Evolutionary conservation across 2,797 vertebrate genomes (phyloP).

Genomic region (Picus viridis): DNA sequence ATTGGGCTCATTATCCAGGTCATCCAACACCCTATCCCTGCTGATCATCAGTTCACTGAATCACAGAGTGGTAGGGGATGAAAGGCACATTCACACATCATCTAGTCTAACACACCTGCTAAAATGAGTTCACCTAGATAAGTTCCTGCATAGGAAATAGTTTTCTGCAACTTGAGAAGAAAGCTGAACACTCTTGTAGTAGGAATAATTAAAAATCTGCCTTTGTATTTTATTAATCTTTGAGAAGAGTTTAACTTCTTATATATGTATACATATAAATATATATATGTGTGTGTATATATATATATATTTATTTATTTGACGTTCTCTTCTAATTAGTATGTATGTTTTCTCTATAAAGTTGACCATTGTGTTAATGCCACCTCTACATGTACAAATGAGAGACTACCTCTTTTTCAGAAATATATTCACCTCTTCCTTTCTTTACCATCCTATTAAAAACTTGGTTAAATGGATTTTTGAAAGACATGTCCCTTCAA

Average conservation of each 20-base stretch:
- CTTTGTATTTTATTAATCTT: background rate
- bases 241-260: background rate
- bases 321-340: background rate
- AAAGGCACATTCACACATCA: too few species aligned
- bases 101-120: too few species aligned
- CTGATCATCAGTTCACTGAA: background rate
- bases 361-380: background rate
- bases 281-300: too few species aligned
- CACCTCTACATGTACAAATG: rapidly evolving
- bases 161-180: background rate
- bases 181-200: background rate
- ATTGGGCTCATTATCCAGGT: background rate
- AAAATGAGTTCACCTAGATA: too few species aligned
- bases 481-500: background rate
- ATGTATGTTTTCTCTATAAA: rapidly evolving
- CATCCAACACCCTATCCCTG: background rate
- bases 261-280: background rate
- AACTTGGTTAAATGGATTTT: background rate
- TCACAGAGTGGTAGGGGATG: too few species aligned
- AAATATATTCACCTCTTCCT: background rate
- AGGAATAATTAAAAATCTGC: background rate
- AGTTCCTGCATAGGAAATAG: too few species aligned
- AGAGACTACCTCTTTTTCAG: background rate
- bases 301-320: background rate
- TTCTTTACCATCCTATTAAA: background rate